Base-by-base conservation (phyloP, 1,140 invertebrate species). In the Drosophila funebris region DNA sequence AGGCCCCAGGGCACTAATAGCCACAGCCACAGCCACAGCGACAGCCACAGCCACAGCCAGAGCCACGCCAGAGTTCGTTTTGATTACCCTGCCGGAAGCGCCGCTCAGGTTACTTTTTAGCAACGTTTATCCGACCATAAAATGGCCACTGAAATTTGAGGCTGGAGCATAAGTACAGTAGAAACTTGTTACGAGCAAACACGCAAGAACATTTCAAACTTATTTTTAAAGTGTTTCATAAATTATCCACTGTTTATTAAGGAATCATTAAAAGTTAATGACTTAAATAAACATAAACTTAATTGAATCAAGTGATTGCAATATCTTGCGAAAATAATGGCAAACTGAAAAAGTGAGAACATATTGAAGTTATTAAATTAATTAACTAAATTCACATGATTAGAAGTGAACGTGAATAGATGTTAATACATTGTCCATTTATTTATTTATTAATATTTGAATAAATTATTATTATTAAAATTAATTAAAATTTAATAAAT, bases 21-120 rank as follows among this genome's bases (percentile, higher is more conserved):
- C 29, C 36, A 29, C 29, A 46, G 22, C 13, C 24, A n/a, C 14
- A 50, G 4, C 8, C 24, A 8, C 62, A 52, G 11, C 31, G 20
- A 22, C 36, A 56, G 3, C 24, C 4, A 27, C 31, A 13, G 13
- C 11, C 20, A 16, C 36, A 39, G 20, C 27, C 46, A 39, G 9
- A 39, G 13, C n/a, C 13, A 41, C 8, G 37, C 50, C 9, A 67
- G 68, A 52, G 44, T 24, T 58, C 63, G 73, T 64, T 85, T 85
- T 85, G 76, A 85, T 85, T 85, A 64, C 81, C 68, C 76, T 71
- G 81, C 81, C 81, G 81, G 81, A 85, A 85, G 84, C 76, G 76
- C 24, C 46, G 80, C 73, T 84, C 81, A 84, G 76, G 80, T 84
- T 85, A 84, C 80, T 72, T 73, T 81, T 81, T 73, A 81, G 74